Conservation (phyloP, 2,797 vertebrate species). For the Sciurus vulgaris region DNA sequence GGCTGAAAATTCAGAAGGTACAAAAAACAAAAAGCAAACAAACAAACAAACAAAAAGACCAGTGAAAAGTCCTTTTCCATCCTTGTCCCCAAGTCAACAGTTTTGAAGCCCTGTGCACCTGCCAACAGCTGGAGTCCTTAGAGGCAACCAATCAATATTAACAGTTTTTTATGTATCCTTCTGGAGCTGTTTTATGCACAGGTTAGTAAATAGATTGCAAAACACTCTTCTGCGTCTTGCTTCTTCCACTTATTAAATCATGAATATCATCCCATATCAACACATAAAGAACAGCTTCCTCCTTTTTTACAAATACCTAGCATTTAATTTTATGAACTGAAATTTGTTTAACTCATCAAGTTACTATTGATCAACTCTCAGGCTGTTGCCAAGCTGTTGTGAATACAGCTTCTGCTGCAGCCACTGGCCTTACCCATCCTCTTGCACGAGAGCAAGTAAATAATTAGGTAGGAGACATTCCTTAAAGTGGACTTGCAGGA, state of each 20-base stretch:
- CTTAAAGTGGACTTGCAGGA: not conserved
- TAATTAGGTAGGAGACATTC: not conserved
- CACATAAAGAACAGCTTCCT: not conserved
- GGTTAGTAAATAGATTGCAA: not conserved
- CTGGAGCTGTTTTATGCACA: not conserved
- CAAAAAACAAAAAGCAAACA: not conserved
- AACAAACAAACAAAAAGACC: not conserved
- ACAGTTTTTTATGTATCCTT: not conserved
- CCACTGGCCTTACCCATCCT: not conserved
- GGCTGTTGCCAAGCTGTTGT: not conserved
- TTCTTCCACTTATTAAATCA: not conserved
- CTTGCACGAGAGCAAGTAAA: slow-evolving; percentile 21
- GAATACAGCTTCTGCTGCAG: not conserved
- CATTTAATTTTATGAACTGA: not conserved
- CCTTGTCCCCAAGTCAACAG: not conserved
- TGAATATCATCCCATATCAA: not conserved
- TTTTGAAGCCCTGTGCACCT: not conserved
- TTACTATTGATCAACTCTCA: not conserved
- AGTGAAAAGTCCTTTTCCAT: not conserved
- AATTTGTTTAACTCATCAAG: slow-evolving; percentile 1
- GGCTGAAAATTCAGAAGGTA: slow-evolving; percentile 60
- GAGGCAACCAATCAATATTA: not conserved
- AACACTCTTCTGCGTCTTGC: not conserved
- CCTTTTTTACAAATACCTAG: not conserved
- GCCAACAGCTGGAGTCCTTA: not conserved